Conservation (phyloP, 2,113 vertebrate genomes). For the Pteronura brasiliensis region DNA sequence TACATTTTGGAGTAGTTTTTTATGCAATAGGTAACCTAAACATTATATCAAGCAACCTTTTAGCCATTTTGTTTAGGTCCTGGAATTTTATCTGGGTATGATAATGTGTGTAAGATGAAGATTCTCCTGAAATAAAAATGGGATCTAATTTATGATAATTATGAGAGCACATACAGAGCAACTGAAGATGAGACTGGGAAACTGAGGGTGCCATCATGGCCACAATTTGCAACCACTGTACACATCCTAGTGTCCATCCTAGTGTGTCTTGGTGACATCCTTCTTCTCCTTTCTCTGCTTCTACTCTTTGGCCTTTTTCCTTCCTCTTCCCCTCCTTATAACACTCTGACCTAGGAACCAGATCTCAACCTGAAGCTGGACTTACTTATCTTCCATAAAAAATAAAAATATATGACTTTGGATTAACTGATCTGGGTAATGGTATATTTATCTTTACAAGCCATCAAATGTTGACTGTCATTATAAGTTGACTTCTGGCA, state of each 20-base stretch:
- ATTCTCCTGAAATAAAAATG: not conserved
- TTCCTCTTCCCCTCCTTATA: not conserved
- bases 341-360: not conserved
- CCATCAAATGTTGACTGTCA: not conserved
- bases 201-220: not conserved
- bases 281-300: not conserved
- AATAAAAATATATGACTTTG: not conserved
- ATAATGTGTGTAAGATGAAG: not conserved
- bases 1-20: not conserved
- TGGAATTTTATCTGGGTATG: not conserved
- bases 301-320: not conserved
- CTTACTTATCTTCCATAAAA: not conserved
- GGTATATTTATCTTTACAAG: not conserved
- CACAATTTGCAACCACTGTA: not conserved
- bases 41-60: not conserved
- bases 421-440: not conserved
- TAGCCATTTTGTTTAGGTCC: not conserved
- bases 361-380: not conserved
- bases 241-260: not conserved
- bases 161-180: not conserved
- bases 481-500: not conserved
- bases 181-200: not conserved
- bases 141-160: not conserved
- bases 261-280: accelerated
- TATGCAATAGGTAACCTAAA: not conserved